Evolutionary conservation across 2,797 vertebrate species (phyloP).

Genomic region (Hemibagrus guttatus): DNA sequence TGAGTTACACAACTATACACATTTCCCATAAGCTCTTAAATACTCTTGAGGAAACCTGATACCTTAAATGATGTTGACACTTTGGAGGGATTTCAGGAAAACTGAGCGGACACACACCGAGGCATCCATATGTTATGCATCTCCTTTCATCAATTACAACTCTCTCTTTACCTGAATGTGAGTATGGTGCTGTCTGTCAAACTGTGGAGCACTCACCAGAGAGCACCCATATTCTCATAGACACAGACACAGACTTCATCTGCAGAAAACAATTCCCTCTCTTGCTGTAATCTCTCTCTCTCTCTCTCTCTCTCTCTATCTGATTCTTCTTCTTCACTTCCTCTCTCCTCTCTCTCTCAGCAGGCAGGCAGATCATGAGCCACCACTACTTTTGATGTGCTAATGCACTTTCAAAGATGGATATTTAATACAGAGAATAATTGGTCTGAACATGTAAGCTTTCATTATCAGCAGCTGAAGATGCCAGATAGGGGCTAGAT

Average conservation of each 20-base stretch:
- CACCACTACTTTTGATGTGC: conserved; percentile 74
- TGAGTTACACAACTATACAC: not conserved
- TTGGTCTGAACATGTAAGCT: conserved; percentile 73
- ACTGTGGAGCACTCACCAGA: conserved; percentile 10
- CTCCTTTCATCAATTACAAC: conserved; percentile 9
- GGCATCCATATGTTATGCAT: conserved; percentile 2
- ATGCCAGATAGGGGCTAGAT: conserved; percentile 60
- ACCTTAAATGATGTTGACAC: conserved; percentile 11
- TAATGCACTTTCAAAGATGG: conserved; percentile 70
- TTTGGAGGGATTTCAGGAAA: not conserved
- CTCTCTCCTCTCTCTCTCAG: conserved; percentile 51
- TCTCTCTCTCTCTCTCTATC: too few species aligned
- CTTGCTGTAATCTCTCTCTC: not conserved
- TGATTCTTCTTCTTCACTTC: not conserved
- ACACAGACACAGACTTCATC: not conserved
- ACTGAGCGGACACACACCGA: conserved; percentile 2
- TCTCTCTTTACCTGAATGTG: conserved; percentile 33
- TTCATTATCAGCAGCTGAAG: conserved; percentile 73
- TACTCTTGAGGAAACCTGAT: not conserved
- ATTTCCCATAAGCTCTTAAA: conserved; percentile 4
- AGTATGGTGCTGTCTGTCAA: conserved; percentile 37
- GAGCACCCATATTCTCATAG: not conserved
- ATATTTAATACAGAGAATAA: conserved; percentile 77
- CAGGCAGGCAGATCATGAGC: conserved; percentile 63
- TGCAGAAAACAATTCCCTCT: not conserved